Evolutionary conservation across 1,140 invertebrate species (phyloP), one percentile per base, ranked within the genome.

Genomic region (Adoxophyes honmai): DNA sequence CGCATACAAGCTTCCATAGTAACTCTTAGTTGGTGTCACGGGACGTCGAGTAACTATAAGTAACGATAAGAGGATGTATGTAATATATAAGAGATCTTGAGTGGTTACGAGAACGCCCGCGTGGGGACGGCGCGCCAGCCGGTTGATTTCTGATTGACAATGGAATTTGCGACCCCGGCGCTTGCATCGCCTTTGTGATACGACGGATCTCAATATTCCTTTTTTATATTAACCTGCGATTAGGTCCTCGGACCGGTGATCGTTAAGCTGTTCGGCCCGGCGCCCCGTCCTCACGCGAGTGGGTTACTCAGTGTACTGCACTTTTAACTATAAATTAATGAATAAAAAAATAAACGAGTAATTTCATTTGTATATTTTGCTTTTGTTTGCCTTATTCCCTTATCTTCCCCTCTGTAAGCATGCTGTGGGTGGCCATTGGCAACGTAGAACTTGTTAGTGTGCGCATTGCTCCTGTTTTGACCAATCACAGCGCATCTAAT

Each of bases 301-400:
- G 74, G 71, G 72, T 76, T 57, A 66, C 62, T 77, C 72, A 75
- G 70, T 78, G 75, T 76, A 76, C 67, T 76, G 73, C 73, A 81
- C 75, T 74, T 66, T 64, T 82, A 78, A 80, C 61, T 79, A 76
- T 77, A 81, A 78, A 82, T 81, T 78, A 85, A 83, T 85, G 81
- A 83, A 81, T 73, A 76, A 65, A 64, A 65, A 64, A 74, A 62
- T 75, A 71, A 69, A 65, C 60, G 52, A 61, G 18, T 59, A 34
- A 52, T 59, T 58, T 62, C 35, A 57, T 65, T 57, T 58, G 34
- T 54, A 52, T 13, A 34, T 34, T 35, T 35, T 58, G 58, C 33
- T 51, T 37, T 33, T 11, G 37, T 48, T 48, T 48, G 11, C 18
- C n/a, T n/a, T 13, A n/a, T 9, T 10, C 10, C 42, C 16, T 18